Conservation (phyloP, 2,113 vertebrate genomes). For the Aix galericulata region DNA sequence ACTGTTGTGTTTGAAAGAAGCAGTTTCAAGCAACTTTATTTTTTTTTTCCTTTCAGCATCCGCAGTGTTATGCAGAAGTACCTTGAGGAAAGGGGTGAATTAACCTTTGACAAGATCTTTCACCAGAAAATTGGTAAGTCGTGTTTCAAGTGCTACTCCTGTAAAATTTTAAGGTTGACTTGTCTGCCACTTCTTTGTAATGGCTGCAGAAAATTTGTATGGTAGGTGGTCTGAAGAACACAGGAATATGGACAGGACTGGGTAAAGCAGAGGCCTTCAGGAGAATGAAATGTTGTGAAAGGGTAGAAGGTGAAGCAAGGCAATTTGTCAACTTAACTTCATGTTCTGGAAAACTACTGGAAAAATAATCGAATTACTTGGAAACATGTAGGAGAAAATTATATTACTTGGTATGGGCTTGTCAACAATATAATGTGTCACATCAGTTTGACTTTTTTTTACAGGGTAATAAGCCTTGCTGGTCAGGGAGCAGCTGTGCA, state of each 20-base stretch:
- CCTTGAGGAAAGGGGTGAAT: slow-evolving; percentile 91
- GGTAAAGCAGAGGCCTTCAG: not conserved
- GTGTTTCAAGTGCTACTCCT: rapidly evolving
- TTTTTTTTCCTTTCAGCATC: slow-evolving; percentile 82
- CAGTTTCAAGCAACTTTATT: not conserved
- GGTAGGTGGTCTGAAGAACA: not conserved
- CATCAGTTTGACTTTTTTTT: slow-evolving; percentile 14
- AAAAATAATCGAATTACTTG: slow-evolving; percentile 59
- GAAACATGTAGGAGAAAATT: slow-evolving; percentile 49
- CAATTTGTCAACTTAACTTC: slow-evolving; percentile 35
- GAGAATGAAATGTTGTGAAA: not conserved
- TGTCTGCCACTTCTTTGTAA: not conserved
- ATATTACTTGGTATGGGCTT: slow-evolving; percentile 55
- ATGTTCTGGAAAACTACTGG: slow-evolving; percentile 51
- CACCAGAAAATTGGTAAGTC: slow-evolving; percentile 97
- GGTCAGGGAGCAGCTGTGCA: not conserved
- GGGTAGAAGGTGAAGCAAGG: not conserved
- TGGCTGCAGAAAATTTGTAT: not conserved
- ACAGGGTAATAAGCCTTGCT: not conserved
- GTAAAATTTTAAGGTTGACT: not conserved
- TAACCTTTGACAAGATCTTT: slow-evolving; percentile 98
- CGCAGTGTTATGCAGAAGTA: slow-evolving; percentile 99
- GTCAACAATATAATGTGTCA: slow-evolving; percentile 49
- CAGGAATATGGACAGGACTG: not conserved
- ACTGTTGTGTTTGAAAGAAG: not conserved